Percentiles rank a stretch among this genome's conserved stretches.
Conservation (phyloP, 2,888 invertebrate genomes). For the Conus canariensis region DNA sequence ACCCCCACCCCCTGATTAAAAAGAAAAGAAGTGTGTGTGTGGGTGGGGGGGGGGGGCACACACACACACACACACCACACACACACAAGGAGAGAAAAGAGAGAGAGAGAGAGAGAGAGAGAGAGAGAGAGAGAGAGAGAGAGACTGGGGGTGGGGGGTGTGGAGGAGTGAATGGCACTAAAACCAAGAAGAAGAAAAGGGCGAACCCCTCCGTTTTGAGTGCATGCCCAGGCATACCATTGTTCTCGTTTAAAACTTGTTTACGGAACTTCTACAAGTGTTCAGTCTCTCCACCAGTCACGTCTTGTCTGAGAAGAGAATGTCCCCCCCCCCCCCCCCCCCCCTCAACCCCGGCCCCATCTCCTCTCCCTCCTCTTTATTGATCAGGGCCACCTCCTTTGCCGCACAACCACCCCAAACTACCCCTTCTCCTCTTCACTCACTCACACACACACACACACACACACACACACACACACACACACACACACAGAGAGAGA, state of each 20-base stretch:
- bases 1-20: too few species aligned
- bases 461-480: neutral
- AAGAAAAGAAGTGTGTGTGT: too few species aligned
- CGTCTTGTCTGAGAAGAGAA: neutral
- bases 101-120: neutral
- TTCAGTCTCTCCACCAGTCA: neutral
- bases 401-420: too few species aligned
- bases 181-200: neutral
- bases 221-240: neutral
- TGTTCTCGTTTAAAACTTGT: slow-evolving; percentile 10
- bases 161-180: neutral
- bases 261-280: neutral
- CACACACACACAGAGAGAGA: neutral
- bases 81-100: neutral
- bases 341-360: neutral
- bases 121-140: slow-evolving; percentile 15
- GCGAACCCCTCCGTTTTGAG: neutral
- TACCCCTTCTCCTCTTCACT: neutral
- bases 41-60: neutral
- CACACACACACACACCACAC: too few species aligned
- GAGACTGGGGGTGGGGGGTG: neutral
- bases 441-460: neutral
- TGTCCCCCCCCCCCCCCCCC: neutral
- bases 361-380: neutral
- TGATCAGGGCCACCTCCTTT: neutral